Percentiles rank a stretch among this genome's conserved stretches.
Conservation (phyloP, 2,113 vertebrate species). For the Nycticryphes semicollaris region DNA sequence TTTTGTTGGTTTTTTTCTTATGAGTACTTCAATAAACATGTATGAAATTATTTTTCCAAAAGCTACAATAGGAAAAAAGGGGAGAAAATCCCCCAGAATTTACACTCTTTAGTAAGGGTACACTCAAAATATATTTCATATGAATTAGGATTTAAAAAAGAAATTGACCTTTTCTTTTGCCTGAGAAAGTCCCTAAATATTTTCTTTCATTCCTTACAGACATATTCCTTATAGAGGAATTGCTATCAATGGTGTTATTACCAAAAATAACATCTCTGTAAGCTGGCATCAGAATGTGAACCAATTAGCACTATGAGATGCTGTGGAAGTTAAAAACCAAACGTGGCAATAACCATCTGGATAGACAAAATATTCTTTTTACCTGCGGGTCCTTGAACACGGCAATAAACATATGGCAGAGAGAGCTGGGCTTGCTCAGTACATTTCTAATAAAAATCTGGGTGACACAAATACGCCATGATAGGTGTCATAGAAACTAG, state of each 20-base stretch:
- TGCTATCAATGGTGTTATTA: neutral
- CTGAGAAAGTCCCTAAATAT: neutral
- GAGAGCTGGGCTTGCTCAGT: conserved; percentile 21
- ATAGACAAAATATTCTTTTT: conserved; percentile 53
- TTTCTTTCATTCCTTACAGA: neutral
- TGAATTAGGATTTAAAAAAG: neutral
- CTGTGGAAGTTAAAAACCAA: conserved; percentile 32
- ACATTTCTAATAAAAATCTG: conserved; percentile 57
- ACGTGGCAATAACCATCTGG: conserved; percentile 50
- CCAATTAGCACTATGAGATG: conserved; percentile 57
- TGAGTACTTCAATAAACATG: neutral
- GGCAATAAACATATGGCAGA: conserved; percentile 58
- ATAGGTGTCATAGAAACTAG: conserved; percentile 37
- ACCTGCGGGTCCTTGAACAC: conserved; percentile 49
- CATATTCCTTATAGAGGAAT: neutral
- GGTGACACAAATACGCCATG: conserved; percentile 45
- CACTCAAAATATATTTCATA: neutral
- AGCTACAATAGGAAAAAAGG: neutral
- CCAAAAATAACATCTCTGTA: conserved; percentile 28
- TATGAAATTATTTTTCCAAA: neutral
- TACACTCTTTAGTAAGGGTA: neutral
- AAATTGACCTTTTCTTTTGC: neutral
- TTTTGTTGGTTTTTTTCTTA: neutral
- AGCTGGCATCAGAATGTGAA: conserved; percentile 13
- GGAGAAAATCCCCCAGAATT: neutral